Evolutionary conservation across 2,113 vertebrate genomes (phyloP), one percentile per base, ranked within the genome.

Genomic region (Labrus mixtus): DNA sequence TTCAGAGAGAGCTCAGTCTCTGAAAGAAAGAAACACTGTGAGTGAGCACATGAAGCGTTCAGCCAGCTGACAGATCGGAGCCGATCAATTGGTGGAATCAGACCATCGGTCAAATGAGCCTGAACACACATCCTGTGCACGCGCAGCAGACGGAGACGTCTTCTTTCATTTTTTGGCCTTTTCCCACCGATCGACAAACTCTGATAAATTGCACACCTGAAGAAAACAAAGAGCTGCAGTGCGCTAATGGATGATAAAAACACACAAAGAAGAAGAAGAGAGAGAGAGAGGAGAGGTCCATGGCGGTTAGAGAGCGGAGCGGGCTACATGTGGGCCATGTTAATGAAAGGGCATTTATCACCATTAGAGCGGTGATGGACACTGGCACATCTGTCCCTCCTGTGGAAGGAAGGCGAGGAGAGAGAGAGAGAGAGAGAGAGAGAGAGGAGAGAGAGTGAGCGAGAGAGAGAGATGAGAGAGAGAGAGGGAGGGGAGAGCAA

Each of bases 341-440:
- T 88, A 82, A 89, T 87, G 78, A 81, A 62, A 76, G 66, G 41
- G 39, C 74, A 87, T 90, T 87, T 63, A 80, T 91, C 84, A 90
- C 73, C 57, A 87, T 88, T 88, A 90, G 64, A 57, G 55, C 15
- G 41, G 65, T 85, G 86, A 87, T 86, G 74, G 81, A 89, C 53
- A 41, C 50, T n/a, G 41, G 64, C n/a, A 6, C 53, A 80, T 68
- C 58, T 81, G 63, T 84, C 80, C 73, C 65, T 83, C 81, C 77
- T 25, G 12, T 65, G 68, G 77, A 85, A 41, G 51, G 39, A 56
- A 57, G 54, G 20, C 17, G 19, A 41, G 54, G 50, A 19, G 58
- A 10, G 12, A 39, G 25, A 22, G 15, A 46, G 45, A 4, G 13
- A 16, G 45, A 17, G 45, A 46, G 45, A 4, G 15, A 16, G 16